Conservation (phyloP, 1,140 invertebrate species). For the Ridgeia piscesae region DNA sequence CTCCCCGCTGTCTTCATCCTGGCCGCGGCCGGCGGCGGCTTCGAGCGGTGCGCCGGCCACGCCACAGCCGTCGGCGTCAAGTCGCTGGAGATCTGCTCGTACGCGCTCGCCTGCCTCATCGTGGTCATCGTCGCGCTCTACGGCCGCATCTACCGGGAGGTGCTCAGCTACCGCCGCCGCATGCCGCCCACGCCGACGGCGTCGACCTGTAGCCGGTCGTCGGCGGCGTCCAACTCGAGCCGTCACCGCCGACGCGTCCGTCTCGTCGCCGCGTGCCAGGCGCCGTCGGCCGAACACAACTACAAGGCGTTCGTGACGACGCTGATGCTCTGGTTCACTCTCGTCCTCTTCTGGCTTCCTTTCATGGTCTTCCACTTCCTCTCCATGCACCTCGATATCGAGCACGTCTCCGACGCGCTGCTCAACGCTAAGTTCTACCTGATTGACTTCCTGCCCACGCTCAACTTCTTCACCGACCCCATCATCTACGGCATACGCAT, state of each 20-base stretch:
- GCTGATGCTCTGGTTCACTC: slow-evolving; percentile 24
- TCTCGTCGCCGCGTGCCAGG: neutral
- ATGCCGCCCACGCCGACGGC: slow-evolving; percentile 2
- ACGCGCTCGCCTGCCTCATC: slow-evolving; percentile 26
- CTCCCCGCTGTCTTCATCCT: slow-evolving; percentile 16
- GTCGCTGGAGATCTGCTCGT: slow-evolving; percentile 29
- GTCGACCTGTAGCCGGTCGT: neutral
- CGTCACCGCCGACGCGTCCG: neutral
- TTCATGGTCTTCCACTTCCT: slow-evolving; percentile 30
- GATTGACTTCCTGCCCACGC: slow-evolving; percentile 28
- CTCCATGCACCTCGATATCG: slow-evolving; percentile 22
- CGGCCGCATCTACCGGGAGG: slow-evolving; percentile 28
- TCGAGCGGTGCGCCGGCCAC: slow-evolving; percentile 11
- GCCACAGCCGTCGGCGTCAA: slow-evolving; percentile 5
- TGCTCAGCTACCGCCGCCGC: slow-evolving; percentile 15
- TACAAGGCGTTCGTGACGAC: slow-evolving; percentile 31
- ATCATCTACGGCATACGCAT: slow-evolving; percentile 33
- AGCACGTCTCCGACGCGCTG: slow-evolving; percentile 21
- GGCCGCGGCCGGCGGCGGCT: neutral
- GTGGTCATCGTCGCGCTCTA: slow-evolving; percentile 28
- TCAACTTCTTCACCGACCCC: slow-evolving; percentile 32
- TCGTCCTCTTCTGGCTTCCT: slow-evolving; percentile 30
- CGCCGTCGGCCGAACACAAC: slow-evolving; percentile 9
- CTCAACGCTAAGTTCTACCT: slow-evolving; percentile 28
- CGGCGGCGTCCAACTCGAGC: neutral